phyloP scores from a whole-genome alignment of 2,888 invertebrate genomes.

The Andrena hattorfiana region DNA sequence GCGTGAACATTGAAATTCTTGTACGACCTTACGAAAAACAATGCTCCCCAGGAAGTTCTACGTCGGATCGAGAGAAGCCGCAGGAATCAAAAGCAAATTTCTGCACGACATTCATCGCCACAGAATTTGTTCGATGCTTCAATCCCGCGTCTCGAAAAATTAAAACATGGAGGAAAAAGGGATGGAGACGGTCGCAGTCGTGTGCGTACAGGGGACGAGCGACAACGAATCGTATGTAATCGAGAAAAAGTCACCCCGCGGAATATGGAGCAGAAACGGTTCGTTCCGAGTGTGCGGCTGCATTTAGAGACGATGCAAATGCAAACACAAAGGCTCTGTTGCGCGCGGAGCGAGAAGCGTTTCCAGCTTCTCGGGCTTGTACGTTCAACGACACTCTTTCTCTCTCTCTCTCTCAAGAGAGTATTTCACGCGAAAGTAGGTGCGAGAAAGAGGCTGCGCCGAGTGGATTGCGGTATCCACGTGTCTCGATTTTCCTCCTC shows the following conservation, averaged over 20 bases:
- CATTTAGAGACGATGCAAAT: conserved; percentile 52
- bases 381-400: conserved; percentile 32
- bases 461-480: conserved; percentile 43
- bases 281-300: conserved; percentile 54
- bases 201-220: neutral
- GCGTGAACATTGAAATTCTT: neutral
- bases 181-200: neutral
- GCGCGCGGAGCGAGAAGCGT: conserved; percentile 35
- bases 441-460: conserved; percentile 44
- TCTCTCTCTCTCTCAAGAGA: conserved; percentile 5
- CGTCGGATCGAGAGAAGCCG: neutral
- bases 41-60: no score
- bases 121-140: no score
- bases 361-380: conserved; percentile 10
- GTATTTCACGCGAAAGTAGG: conserved; percentile 52
- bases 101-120: no score
- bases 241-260: conserved; percentile 45
- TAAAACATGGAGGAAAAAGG: no score
- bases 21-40: no score
- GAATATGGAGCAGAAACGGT: conserved; percentile 53
- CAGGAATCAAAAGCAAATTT: neutral
- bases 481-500: conserved; percentile 16
- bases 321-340: conserved; percentile 52
- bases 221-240: conserved; percentile 31
- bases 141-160: no score